Percentiles rank a stretch among this genome's conserved stretches.
Evolutionary conservation across 2,888 invertebrate species (phyloP).

Genomic region (Fragum whitleyi): DNA sequence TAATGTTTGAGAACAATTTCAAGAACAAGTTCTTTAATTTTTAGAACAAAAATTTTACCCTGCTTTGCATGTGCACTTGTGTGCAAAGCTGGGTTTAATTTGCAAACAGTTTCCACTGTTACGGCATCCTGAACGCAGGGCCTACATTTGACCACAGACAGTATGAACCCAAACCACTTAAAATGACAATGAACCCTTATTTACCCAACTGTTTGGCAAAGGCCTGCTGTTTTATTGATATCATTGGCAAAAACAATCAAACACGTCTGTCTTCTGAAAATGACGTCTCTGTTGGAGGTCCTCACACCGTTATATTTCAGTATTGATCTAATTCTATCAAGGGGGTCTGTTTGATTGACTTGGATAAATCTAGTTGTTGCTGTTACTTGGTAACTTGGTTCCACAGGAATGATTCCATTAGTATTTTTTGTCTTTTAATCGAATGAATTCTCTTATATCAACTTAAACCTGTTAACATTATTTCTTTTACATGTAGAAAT

Average conservation of each 20-base stretch:
- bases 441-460: not conserved
- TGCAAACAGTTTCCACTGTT: too few species aligned
- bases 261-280: not conserved
- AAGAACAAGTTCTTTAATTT: too few species aligned
- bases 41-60: too few species aligned
- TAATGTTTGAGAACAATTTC: too few species aligned
- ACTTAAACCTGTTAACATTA: too few species aligned
- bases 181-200: not conserved
- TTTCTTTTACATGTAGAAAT: too few species aligned
- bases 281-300: not conserved
- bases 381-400: not conserved
- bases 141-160: too few species aligned
- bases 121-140: too few species aligned
- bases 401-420: not conserved
- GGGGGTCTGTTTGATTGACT: not conserved
- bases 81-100: too few species aligned
- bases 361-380: not conserved
- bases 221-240: slow-evolving; percentile 8
- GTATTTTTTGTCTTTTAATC: not conserved
- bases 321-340: not conserved
- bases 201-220: not conserved
- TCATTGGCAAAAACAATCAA: not conserved
- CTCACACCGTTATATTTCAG: not conserved
- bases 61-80: too few species aligned
- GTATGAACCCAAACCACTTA: not conserved